Percentiles rank a stretch among this genome's conserved stretches.
Conservation (phyloP, 2,888 invertebrate genomes). For the Shargacucullia verbasci region DNA sequence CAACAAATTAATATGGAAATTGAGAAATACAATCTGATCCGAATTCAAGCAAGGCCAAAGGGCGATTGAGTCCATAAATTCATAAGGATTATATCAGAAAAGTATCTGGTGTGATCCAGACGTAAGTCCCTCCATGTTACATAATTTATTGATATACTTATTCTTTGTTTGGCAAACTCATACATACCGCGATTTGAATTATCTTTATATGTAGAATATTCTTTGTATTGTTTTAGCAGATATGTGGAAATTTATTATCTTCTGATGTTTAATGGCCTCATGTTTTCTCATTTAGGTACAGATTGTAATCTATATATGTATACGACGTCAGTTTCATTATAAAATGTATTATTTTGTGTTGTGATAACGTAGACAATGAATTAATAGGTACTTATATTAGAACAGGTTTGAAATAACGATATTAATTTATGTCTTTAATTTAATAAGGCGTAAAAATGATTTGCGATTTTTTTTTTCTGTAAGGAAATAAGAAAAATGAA, state of each 20-base stretch:
- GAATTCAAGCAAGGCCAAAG: background rate
- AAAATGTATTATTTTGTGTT: too few species aligned
- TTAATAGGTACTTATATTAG: too few species aligned
- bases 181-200: constrained; percentile 8
- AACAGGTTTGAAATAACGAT: too few species aligned
- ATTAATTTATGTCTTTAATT: too few species aligned
- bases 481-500: too few species aligned
- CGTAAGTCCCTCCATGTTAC: constrained; percentile 7
- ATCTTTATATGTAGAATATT: constrained; percentile 5
- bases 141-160: constrained; percentile 24
- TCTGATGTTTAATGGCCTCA: background rate
- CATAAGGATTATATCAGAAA: constrained; percentile 18
- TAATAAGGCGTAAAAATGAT: too few species aligned
- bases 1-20: too few species aligned
- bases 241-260: background rate
- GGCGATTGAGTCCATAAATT: constrained; percentile 14
- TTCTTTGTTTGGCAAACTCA: constrained; percentile 20
- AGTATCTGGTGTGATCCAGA: constrained; percentile 8
- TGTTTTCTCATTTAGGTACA: background rate
- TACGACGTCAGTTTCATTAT: background rate
- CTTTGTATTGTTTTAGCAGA: constrained; percentile 9
- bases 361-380: too few species aligned
- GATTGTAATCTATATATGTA: background rate
- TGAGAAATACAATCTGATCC: background rate
- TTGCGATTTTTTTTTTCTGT: too few species aligned